Base-by-base conservation (phyloP, 92 coral and sea anemone genomes). In the Porites rus region DNA sequence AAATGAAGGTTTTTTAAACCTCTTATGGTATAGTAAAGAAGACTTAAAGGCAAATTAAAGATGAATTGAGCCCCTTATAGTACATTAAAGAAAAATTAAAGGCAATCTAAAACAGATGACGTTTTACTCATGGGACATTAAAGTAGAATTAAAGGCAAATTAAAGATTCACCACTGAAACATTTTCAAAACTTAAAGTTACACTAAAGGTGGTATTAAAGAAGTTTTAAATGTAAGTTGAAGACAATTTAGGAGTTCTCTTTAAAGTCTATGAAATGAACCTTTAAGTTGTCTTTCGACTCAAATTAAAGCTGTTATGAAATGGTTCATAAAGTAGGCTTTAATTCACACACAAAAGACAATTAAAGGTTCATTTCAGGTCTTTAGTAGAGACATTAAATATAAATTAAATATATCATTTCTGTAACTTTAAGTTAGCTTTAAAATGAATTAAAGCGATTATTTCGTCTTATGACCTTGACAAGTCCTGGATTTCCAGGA, bases 351-450 rank as follows among this genome's bases (percentile, higher is more conserved):
- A 76, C 67, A 20, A 76, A 76, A 76, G 80, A 18, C 80, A 76
- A 76, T 76, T 76, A 76, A 76, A 76, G 69, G 80, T 76, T 22
- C 80, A 76, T 76, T 76, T 76, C 19, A 76, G 80, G 67, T 76
- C 80, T 76, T 76, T 54, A 58, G 80, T 54, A 20, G 68, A 56
- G 28, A 76, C 28, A 76, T 76, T 22, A 76, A 76, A 76, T 54
- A 58, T 76, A 76, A 1, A 76, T 76, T 76, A 76, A 76, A 76
- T 76, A 58, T 24, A 16, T 76, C 69, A 17, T 76, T 76, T 76
- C 67, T 76, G 80, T 76, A 76, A 51, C 80, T 76, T 76, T 76
- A n/a, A 76, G 65, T 76, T 21, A 76, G 17, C 80, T 76, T 76
- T 76, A 53, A 76, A 24, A 13, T 10, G 22, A 76, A 76, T 76